Evolutionary conservation across 2,888 invertebrate species (phyloP).

Genomic region (Lepetodrilus schrolli): DNA sequence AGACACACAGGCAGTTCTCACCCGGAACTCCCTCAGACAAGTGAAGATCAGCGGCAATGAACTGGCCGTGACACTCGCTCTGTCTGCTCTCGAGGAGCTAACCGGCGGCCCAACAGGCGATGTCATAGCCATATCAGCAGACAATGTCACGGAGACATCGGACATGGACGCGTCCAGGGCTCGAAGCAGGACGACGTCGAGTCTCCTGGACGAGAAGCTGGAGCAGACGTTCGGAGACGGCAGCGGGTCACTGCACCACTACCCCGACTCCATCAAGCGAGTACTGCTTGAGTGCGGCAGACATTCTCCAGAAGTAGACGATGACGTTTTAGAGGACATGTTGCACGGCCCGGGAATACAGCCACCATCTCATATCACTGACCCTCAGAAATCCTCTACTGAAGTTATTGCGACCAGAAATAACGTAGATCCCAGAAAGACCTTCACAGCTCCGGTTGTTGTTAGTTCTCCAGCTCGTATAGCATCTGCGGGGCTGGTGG

Average conservation of each 20-base stretch:
- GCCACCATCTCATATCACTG: neutral
- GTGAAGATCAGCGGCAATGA: constrained; percentile 59
- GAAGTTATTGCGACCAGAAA: neutral
- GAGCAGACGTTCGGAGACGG: neutral
- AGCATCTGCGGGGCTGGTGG: neutral
- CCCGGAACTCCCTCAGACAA: constrained; percentile 42
- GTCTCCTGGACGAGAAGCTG: neutral
- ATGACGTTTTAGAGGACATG: neutral
- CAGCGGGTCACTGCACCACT: neutral
- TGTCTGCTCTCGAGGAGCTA: constrained; percentile 63
- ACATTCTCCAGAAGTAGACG: neutral
- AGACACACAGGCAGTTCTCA: constrained; percentile 53
- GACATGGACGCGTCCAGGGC: constrained; percentile 14
- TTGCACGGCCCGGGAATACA: neutral
- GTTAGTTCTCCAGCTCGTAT: neutral
- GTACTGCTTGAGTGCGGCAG: neutral
- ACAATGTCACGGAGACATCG: neutral
- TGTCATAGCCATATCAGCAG: constrained; percentile 34
- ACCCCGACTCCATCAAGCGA: constrained; percentile 10
- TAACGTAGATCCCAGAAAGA: neutral
- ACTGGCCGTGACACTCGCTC: constrained; percentile 63
- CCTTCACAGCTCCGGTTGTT: neutral
- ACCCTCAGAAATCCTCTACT: neutral
- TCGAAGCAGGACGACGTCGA: constrained; percentile 24
- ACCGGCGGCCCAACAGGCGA: constrained; percentile 42